A percentile compares a stretch with the other conserved stretches of the same genome.
These are phyloP conservation scores for Petromus typicus DNA, from an alignment of 2,113 vertebrate genomes.

Conservation along the genomic window DNA sequence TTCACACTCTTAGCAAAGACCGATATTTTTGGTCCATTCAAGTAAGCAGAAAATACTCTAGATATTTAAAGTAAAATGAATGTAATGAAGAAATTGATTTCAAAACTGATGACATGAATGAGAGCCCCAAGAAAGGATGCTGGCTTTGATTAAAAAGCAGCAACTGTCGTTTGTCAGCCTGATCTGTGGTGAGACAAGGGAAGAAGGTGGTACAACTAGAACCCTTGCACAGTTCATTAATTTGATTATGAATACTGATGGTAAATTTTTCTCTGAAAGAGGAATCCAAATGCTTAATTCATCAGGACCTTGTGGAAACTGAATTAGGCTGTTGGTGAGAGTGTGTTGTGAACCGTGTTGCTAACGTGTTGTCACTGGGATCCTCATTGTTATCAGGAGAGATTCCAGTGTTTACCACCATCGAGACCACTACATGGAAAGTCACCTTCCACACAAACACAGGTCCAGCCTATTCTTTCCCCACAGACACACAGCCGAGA, in stretches of 20 bases:
- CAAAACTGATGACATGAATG: background rate
- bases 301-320: background rate
- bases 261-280: background rate
- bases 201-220: background rate
- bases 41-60: background rate
- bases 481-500: rapidly evolving
- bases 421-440: background rate
- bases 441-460: background rate
- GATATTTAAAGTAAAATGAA: background rate
- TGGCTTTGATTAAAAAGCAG: background rate
- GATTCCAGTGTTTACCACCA: background rate
- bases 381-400: background rate
- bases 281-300: background rate
- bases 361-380: background rate
- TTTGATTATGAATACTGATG: background rate
- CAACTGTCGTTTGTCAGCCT: background rate
- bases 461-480: background rate
- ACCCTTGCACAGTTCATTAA: background rate
- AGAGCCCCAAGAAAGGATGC: background rate
- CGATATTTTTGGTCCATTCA: background rate
- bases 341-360: background rate
- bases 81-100: background rate
- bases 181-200: background rate
- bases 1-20: background rate
- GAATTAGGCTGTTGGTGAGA: background rate